phyloP scores from a whole-genome alignment of 2,113 vertebrate genomes.

The Misgurnus anguillicaudatus region DNA sequence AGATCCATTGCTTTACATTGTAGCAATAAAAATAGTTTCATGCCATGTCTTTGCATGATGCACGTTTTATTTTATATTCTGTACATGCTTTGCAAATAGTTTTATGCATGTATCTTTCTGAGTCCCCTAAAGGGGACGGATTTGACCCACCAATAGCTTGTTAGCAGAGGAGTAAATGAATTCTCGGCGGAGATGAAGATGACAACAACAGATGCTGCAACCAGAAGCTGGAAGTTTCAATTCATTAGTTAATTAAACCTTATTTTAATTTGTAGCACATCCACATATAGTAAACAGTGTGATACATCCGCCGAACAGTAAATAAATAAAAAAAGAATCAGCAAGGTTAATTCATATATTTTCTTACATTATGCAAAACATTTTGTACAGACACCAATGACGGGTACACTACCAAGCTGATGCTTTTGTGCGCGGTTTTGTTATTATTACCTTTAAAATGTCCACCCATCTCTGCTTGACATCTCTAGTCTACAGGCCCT shows the following conservation, averaged over 20 bases:
- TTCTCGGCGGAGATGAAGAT: constrained; percentile 58
- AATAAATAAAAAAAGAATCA: too few relatives aligned
- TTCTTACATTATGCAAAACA: too few relatives aligned
- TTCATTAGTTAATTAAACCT: constrained; percentile 59
- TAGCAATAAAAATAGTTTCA: neutral
- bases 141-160: constrained; percentile 60
- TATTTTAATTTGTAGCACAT: constrained; percentile 39
- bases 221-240: constrained; percentile 51
- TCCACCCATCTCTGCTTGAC: too few relatives aligned
- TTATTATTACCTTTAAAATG: too few relatives aligned
- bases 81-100: neutral
- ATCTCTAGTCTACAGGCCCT: too few relatives aligned
- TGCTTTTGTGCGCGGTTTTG: too few relatives aligned
- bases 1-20: too few relatives aligned
- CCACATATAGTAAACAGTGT: constrained; percentile 14
- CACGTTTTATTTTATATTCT: neutral
- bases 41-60: neutral
- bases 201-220: constrained; percentile 60
- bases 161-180: constrained; percentile 67
- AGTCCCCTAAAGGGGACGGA: constrained; percentile 59
- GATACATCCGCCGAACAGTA: neutral
- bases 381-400: too few relatives aligned
- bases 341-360: too few relatives aligned
- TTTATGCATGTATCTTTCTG: constrained; percentile 29
- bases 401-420: too few relatives aligned